Percentiles rank a stretch among this genome's conserved stretches.
phyloP scores from a whole-genome alignment of 2,888 invertebrate species.

The Diplazon laetatorius region DNA sequence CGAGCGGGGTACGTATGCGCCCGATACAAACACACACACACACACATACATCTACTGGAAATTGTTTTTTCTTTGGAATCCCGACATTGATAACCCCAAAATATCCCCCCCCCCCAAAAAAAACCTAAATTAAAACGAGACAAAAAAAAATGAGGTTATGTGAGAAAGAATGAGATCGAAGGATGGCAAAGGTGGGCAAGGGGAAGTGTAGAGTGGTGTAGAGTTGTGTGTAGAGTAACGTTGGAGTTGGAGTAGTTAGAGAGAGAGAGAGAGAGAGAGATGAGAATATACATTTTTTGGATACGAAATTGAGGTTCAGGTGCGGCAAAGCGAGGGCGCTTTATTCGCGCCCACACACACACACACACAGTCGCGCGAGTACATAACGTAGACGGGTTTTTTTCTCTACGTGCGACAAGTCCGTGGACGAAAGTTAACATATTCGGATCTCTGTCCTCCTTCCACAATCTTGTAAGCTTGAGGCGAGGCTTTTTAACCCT shows the following conservation, averaged over 20 bases:
- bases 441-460: too few species aligned
- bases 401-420: not conserved
- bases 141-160: not conserved
- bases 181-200: not conserved
- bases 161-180: not conserved
- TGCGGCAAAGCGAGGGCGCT: constrained; percentile 71
- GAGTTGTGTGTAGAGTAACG: too few species aligned
- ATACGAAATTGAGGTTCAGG: constrained; percentile 36
- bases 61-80: too few species aligned
- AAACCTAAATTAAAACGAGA: not conserved
- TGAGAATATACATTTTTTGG: not conserved
- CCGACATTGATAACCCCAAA: too few species aligned
- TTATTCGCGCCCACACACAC: constrained; percentile 65
- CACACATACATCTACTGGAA: too few species aligned
- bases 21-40: not conserved
- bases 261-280: too few species aligned
- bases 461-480: too few species aligned
- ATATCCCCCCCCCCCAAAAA: too few species aligned
- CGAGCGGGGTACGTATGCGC: constrained; percentile 48
- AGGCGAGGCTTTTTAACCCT: constrained; percentile 15
- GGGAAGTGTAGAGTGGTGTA: too few species aligned
- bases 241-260: too few species aligned
- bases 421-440: too few species aligned
- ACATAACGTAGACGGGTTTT: not conserved
- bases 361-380: constrained; percentile 34